Base-by-base conservation (phyloP, 2,888 invertebrate species). In the Oasisia sp. region DNA sequence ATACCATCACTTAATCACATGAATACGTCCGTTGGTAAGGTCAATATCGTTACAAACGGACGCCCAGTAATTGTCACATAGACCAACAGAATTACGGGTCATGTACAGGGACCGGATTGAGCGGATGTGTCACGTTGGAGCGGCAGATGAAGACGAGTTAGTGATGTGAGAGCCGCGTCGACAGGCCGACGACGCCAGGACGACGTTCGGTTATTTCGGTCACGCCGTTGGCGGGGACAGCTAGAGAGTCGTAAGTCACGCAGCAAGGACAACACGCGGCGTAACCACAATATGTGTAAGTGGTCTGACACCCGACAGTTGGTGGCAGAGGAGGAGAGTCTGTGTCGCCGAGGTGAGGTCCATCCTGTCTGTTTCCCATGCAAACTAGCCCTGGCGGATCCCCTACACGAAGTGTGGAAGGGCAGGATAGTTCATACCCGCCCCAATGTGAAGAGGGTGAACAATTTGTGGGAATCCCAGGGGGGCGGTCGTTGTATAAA, bases 1-100 rank as follows among this genome's bases (percentile, higher is more conserved):
- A 74, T 74, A 74, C 74, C 27, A 74, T 74, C 74, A 74, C 27
- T 74, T 74, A 74, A 74, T 74, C 74, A 74, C 74, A 74, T 74
- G 27, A 74, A 74, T n/a, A 74, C 74, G 27, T 27, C n/a, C 74
- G 74, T 74, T 74, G 27, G 74, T 74, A 74, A 74, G 27, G 74
- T 74, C 74, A 74, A 74, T 74, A n/a, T 27, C 74, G 27, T 74
- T 74, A 27, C n/a, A 74, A 74, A 74, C n/a, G 74, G n/a, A 74
- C 74, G 74, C n/a, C 74, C 27, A 74, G 74, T 74, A 74, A 74
- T n/a, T n/a, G 74, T 27, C 27, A 74, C 27, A 74, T 74, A 19
- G 74, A 74, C 19, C 19, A 74, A 74, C n/a, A 74, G n/a, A 74
- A 74, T 74, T 74, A 74, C n/a, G 74, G 74, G 74, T 74, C 74